These are phyloP conservation scores for Encarsia formosa DNA, from an alignment of 2,888 invertebrate genomes.

Conservation along the genomic window DNA sequence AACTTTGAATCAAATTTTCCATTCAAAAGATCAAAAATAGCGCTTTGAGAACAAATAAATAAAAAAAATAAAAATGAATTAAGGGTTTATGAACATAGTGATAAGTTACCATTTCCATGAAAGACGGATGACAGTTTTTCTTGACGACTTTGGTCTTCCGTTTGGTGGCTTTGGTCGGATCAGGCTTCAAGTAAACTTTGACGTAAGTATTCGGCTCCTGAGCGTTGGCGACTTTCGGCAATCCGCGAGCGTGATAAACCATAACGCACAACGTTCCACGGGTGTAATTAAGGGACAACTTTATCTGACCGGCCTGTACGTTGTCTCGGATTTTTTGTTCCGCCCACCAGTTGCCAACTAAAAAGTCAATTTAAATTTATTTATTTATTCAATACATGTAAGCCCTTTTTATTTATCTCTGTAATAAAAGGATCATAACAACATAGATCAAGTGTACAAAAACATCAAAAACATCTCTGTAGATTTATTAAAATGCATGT, in stretches of 20 bases:
- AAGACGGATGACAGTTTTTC: conserved; percentile 91
- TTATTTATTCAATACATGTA: too few species aligned
- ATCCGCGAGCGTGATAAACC: conserved; percentile 87
- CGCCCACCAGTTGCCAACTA: conserved; percentile 50
- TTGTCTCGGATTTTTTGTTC: conserved; percentile 45
- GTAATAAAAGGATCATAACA: too few species aligned
- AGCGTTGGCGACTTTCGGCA: conserved; percentile 73
- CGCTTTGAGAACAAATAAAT: not conserved
- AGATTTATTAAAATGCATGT: too few species aligned
- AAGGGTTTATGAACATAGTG: too few species aligned
- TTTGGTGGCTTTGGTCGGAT: conserved; percentile 87
- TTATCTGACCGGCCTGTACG: conserved; percentile 66
- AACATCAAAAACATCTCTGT: too few species aligned
- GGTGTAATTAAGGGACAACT: conserved; percentile 73
- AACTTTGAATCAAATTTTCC: too few species aligned
- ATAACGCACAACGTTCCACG: conserved; percentile 73
- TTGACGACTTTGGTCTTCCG: conserved; percentile 92
- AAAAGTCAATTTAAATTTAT: not conserved
- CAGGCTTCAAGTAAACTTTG: conserved; percentile 90
- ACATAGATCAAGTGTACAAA: too few species aligned
- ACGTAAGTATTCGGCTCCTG: conserved; percentile 87
- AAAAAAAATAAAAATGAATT: too few species aligned
- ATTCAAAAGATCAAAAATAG: not conserved
- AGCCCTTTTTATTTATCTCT: too few species aligned
- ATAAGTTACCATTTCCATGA: conserved; percentile 87